Evolutionary conservation across 1,140 invertebrate genomes (phyloP), one percentile per base, ranked within the genome.

Genomic region (Chymomyza costata): DNA sequence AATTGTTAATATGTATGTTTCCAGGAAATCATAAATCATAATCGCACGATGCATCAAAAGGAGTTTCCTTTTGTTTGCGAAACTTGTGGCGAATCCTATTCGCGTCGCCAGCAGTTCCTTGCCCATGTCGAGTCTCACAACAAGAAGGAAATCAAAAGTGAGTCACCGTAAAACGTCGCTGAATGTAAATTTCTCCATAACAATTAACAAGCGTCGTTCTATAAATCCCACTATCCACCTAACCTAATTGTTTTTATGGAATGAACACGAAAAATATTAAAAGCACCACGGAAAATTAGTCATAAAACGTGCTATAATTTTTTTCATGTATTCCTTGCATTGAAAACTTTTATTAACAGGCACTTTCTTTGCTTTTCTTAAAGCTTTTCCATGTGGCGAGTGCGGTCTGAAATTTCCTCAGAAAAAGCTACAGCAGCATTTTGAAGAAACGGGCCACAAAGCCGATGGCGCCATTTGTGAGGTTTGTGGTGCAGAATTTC

Each of bases 81-180:
- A 15, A 84, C 70, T 3, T 85, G 84, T 38, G 84, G 84, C n/a
- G 84, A 85, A 55, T 85, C 83, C 16, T 85, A 85, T 45, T 85
- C 83, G 8, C 66, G 84, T 3, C 65, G 74, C 3, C 84, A 85
- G 56, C 84, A 85, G 61, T 85, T 84, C 46, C 83, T 83, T 37
- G 84, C 83, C 18, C 84, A 85, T 44, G 80, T 85, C 32, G 82
- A 85, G 51, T 83, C 83, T 39, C 84, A 85, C 60, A 74, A 65
- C 35, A 85, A 83, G 65, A 84, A 85, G 66, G 82, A 84, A 64
- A 71, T 82, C 62, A 85, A 85, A 85, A 83, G 83, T 85, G 82
- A 84, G 83, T 85, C 74, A 54, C 31, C 37, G 54, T 55, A n/a
- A n/a, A n/a, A n/a, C n/a, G n/a, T n/a, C n/a, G n/a, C n/a, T n/a